Base-by-base conservation (phyloP, 2,888 invertebrate species). In the Limnephilus lunatus region DNA sequence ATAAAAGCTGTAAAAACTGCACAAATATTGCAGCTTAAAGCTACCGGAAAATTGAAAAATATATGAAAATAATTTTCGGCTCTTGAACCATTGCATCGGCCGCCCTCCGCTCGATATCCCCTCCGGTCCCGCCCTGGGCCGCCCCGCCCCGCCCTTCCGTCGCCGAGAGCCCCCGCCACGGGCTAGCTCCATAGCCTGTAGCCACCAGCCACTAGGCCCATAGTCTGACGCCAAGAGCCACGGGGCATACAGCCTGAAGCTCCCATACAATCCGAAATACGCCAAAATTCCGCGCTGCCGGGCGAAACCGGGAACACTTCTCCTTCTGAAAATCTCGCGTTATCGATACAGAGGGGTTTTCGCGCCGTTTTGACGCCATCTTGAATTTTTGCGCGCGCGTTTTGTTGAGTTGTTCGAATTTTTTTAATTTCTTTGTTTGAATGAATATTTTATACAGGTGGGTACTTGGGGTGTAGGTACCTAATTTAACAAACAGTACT, bases 161-260 rank as follows among this genome's bases (percentile, higher is more conserved):
- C 89, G 94, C 94, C 94, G 95, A 95, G 94, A 92, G 94, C 93
- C 94, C 95, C 93, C 95, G 95, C 94, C 95, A 94, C 95, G 95
- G 87, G 85, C 87, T 68, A 85, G 94, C 95, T 94, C 89, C 94
- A 94, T 94, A 94, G 95, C 95, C 95, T 95, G 94, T 95, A 94
- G 94, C 95, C 95, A 94, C 94, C 94, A 94, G 95, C 95, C 95
- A 90, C 83, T 94, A 94, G 68, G 68, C 68, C 68, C 68, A 68
- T 68, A 68, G 68, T 68, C 68, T 68, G n/a, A 68, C 68, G 68
- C 68, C 68, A 25, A 5, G 95, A 95, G 95, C 95, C 95, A 95
- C 95, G 94, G 95, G 95, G 68, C 95, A 83, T 95, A 94, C 95
- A 95, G 95, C 95, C 94, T 95, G 95, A 94, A 94, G 94, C 94